These are phyloP conservation scores for Loris lydekkerianus DNA, from an alignment of 2,797 vertebrate species.

Conservation along the genomic window DNA sequence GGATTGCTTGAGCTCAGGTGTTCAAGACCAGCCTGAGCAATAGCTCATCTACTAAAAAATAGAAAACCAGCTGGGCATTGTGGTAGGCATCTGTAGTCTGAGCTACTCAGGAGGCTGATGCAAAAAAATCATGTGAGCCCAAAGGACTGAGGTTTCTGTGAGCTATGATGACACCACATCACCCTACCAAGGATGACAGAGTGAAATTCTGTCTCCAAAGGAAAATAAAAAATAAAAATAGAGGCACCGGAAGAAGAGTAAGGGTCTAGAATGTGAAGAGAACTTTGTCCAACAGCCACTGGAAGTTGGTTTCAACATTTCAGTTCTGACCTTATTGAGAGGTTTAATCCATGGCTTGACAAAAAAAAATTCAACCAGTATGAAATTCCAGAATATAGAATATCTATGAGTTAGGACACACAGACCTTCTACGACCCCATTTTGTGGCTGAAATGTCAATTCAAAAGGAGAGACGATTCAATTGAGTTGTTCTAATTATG, in stretches of 20 bases:
- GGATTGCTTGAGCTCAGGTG: too few relatives aligned
- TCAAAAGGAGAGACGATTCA: slow-evolving; percentile 28
- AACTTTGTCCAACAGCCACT: slow-evolving; percentile 63
- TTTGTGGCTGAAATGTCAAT: slow-evolving; percentile 40
- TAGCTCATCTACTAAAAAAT: too few relatives aligned
- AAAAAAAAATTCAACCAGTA: slow-evolving; percentile 50
- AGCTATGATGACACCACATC: too few relatives aligned
- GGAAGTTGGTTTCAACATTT: slow-evolving; percentile 67
- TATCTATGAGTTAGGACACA: slow-evolving; percentile 46
- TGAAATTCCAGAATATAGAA: slow-evolving; percentile 41
- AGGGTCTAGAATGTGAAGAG: slow-evolving; percentile 37
- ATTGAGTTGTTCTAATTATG: slow-evolving; percentile 31
- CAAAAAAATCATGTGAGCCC: too few relatives aligned
- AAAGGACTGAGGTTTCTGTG: too few relatives aligned
- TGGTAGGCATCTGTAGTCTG: too few relatives aligned
- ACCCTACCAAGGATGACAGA: too few relatives aligned
- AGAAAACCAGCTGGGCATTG: too few relatives aligned
- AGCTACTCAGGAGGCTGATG: too few relatives aligned
- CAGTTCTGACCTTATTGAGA: slow-evolving; percentile 52
- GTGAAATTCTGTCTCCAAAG: too few relatives aligned
- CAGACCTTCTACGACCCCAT: slow-evolving; percentile 33
- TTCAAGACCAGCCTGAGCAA: too few relatives aligned
- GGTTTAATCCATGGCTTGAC: slow-evolving; percentile 53
- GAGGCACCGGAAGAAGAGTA: slow-evolving; percentile 11
- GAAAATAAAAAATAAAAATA: slow-evolving; percentile 45